Conservation (phyloP, 1,140 invertebrate species). For the Pissodes strobi region DNA sequence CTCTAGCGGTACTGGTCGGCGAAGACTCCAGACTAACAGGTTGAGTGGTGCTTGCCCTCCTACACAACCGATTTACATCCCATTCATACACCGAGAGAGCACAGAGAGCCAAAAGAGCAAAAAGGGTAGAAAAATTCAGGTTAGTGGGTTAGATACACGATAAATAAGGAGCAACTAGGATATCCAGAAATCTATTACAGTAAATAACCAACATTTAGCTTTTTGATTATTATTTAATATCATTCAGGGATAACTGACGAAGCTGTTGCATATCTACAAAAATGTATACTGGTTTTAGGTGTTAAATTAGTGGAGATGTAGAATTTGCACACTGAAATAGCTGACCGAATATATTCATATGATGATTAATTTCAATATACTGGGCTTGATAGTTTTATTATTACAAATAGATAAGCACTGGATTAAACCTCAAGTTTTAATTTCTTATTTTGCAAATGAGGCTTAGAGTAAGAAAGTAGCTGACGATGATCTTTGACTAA, state of each 20-base stretch:
- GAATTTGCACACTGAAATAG: too few species aligned
- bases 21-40: slow-evolving; percentile 20
- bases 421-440: too few species aligned
- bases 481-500: too few species aligned
- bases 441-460: too few species aligned
- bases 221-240: neutral
- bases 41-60: slow-evolving; percentile 21
- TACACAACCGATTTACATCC: slow-evolving; percentile 17
- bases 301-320: too few species aligned
- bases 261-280: neutral
- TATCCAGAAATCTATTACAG: neutral
- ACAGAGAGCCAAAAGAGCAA: slow-evolving; percentile 24
- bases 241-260: neutral
- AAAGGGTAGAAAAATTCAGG: slow-evolving; percentile 14
- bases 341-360: too few species aligned
- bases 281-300: too few species aligned
- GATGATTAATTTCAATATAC: too few species aligned
- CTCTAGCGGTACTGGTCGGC: slow-evolving; percentile 12
- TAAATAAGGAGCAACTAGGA: neutral
- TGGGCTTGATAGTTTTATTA: too few species aligned
- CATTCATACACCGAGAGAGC: slow-evolving; percentile 21
- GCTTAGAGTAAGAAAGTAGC: too few species aligned
- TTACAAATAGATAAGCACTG: too few species aligned
- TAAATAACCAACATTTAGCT: neutral
- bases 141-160: slow-evolving; percentile 11